These are phyloP conservation scores for Mastomys coucha DNA, from an alignment of 2,113 vertebrate genomes.

Conservation along the genomic window DNA sequence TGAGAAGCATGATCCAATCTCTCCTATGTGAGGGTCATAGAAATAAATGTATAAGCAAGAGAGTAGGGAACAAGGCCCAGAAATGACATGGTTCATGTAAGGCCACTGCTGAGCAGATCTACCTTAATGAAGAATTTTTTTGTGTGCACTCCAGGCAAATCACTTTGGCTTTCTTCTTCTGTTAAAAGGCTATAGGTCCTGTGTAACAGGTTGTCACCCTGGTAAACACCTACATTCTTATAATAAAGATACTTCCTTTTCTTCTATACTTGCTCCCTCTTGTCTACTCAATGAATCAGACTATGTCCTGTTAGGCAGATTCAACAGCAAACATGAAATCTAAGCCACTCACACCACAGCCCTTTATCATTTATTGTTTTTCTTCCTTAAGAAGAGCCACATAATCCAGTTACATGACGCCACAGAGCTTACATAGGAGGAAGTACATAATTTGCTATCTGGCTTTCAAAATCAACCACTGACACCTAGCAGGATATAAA, in stretches of 20 bases:
- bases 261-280: neutral
- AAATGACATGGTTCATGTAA: neutral
- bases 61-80: too few species aligned
- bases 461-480: neutral
- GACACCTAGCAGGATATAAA: too few species aligned
- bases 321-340: neutral
- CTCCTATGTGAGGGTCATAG: neutral
- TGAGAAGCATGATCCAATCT: neutral
- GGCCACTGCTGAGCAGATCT: neutral
- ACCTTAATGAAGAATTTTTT: neutral
- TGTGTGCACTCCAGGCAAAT: fast-evolving
- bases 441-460: too few species aligned
- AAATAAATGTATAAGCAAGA: neutral
- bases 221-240: neutral
- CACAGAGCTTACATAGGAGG: neutral
- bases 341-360: neutral
- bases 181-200: neutral
- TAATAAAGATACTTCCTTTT: neutral
- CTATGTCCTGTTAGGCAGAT: neutral
- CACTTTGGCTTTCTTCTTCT: neutral
- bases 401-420: neutral
- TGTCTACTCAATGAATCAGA: neutral
- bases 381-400: neutral
- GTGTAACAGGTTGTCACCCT: neutral
- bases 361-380: neutral